phyloP scores from a whole-genome alignment of 1,140 invertebrate genomes.

The Caenorhabditis inopinata region DNA sequence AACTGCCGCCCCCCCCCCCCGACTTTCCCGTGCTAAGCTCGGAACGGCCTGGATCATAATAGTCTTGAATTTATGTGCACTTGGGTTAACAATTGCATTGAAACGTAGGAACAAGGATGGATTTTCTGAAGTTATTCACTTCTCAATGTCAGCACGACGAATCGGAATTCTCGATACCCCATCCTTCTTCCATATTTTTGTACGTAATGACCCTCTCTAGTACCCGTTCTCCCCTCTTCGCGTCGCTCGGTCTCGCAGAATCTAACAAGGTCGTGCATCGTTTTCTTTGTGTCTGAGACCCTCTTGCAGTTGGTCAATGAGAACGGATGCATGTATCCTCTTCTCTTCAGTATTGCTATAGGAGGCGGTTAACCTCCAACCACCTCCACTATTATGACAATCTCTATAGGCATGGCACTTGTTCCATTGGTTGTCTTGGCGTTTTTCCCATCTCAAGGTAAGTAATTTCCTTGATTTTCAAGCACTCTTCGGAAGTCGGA shows the following conservation, averaged over 20 bases:
- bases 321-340: not conserved
- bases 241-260: not conserved
- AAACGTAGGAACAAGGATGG: too few species aligned
- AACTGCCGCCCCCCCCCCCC: too few species aligned
- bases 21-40: too few species aligned
- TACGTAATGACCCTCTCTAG: slow-evolving; percentile 26
- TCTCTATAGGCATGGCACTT: too few species aligned
- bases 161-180: not conserved
- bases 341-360: not conserved
- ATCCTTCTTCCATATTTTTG: not conserved
- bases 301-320: too few species aligned
- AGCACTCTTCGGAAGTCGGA: not conserved
- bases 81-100: too few species aligned
- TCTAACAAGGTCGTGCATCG: not conserved
- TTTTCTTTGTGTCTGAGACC: not conserved
- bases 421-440: too few species aligned
- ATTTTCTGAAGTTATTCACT: not conserved
- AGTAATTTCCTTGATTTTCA: not conserved
- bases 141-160: not conserved
- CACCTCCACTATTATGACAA: not conserved
- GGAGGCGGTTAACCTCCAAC: not conserved
- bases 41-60: too few species aligned
- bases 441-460: not conserved
- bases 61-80: too few species aligned
- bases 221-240: not conserved